These are phyloP conservation scores for Drosophila colorata DNA, from an alignment of 2,888 invertebrate genomes.

Conservation along the genomic window DNA sequence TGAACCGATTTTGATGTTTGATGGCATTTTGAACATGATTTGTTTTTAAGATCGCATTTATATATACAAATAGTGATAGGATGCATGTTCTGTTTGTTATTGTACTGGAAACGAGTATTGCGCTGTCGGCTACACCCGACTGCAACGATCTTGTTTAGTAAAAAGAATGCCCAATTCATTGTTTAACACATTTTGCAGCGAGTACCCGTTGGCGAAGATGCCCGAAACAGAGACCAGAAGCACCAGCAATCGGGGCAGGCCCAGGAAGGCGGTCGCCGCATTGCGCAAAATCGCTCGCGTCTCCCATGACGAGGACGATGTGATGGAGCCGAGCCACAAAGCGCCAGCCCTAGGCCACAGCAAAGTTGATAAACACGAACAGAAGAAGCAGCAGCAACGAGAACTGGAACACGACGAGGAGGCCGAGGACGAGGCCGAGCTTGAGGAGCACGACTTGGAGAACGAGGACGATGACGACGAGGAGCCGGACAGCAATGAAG, in stretches of 20 bases:
- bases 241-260: slow-evolving; percentile 34
- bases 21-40: no score
- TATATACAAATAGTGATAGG: no score
- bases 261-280: slow-evolving; percentile 46
- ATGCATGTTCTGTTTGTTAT: no score
- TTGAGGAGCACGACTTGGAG: slow-evolving; percentile 20
- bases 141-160: neutral
- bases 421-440: slow-evolving; percentile 9
- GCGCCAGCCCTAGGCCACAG: neutral
- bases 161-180: neutral
- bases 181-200: slow-evolving; percentile 33
- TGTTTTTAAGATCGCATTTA: no score
- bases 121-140: no score
- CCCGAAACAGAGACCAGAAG: slow-evolving; percentile 53
- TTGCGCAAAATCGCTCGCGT: slow-evolving; percentile 17
- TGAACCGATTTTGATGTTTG: no score
- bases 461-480: slow-evolving; percentile 25
- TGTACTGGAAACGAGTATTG: no score
- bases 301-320: slow-evolving; percentile 38
- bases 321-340: slow-evolving; percentile 9
- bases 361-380: slow-evolving; percentile 10
- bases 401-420: slow-evolving; percentile 18
- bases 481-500: slow-evolving; percentile 58
- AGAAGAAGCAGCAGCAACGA: neutral
- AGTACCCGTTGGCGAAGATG: slow-evolving; percentile 41